Percentiles rank a stretch among this genome's conserved stretches.
These are phyloP conservation scores for Bovichtus diacanthus DNA, from an alignment of 2,797 vertebrate genomes.

Conservation along the genomic window DNA sequence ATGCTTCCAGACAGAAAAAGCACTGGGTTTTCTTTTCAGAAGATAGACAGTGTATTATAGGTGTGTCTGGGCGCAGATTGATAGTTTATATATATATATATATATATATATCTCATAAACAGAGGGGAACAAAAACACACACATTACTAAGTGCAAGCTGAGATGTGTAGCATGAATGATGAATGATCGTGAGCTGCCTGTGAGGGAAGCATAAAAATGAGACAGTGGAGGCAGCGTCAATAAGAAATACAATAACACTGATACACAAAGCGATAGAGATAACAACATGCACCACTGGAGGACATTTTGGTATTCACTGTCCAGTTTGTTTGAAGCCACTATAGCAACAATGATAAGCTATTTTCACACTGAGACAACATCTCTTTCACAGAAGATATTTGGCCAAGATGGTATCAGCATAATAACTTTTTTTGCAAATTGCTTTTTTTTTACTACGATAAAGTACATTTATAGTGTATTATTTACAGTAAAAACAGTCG, in stretches of 20 bases:
- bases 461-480: not conserved
- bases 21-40: slow-evolving; percentile 33
- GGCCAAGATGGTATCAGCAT: not conserved
- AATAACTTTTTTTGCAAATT: too few species aligned
- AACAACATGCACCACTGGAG: not conserved
- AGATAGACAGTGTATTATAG: slow-evolving; percentile 45
- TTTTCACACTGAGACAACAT: not conserved
- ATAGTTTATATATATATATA: slow-evolving; percentile 46
- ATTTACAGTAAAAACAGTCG: not conserved
- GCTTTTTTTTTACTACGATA: too few species aligned
- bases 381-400: not conserved
- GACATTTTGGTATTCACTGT: slow-evolving; percentile 13
- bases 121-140: slow-evolving; percentile 20
- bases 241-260: slow-evolving; percentile 18
- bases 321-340: slow-evolving; percentile 12
- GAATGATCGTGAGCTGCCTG: slow-evolving; percentile 34
- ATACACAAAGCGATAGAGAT: slow-evolving; percentile 7
- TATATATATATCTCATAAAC: too few species aligned
- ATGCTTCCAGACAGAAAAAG: slow-evolving; percentile 27
- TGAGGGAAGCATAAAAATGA: slow-evolving; percentile 33
- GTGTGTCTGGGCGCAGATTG: slow-evolving; percentile 47
- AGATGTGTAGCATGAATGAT: slow-evolving; percentile 38
- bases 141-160: slow-evolving; percentile 19
- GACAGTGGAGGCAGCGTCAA: slow-evolving; percentile 11
- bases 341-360: not conserved